phyloP scores from a whole-genome alignment of 2,113 vertebrate genomes.

The Cyprinodon variegatus region DNA sequence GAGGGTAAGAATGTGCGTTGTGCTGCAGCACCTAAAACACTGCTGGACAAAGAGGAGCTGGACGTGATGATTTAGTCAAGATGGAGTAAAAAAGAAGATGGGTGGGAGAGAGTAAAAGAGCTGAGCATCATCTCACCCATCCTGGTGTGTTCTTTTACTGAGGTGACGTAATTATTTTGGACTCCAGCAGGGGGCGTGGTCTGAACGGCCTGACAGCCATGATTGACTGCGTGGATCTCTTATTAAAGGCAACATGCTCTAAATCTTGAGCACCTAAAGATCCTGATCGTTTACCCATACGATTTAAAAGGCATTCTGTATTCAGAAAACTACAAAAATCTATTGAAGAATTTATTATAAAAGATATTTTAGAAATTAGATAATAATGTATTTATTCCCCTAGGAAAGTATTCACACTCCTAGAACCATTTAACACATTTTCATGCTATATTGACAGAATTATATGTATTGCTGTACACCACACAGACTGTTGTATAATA shows the following conservation, averaged over 20 bases:
- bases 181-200: slow-evolving; percentile 60
- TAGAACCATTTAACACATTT: too few relatives aligned
- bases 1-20: slow-evolving; percentile 22
- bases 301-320: neutral
- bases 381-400: too few relatives aligned
- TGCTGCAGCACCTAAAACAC: slow-evolving; percentile 20
- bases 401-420: too few relatives aligned
- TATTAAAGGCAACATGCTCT: slow-evolving; percentile 58
- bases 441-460: too few relatives aligned
- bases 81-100: neutral
- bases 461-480: too few relatives aligned
- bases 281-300: neutral
- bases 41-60: slow-evolving; percentile 69
- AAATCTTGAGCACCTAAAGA: neutral
- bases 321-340: too few relatives aligned
- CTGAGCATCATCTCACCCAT: slow-evolving; percentile 45
- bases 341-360: too few relatives aligned
- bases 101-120: slow-evolving; percentile 22
- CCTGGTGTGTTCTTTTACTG: slow-evolving; percentile 38
- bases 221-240: slow-evolving; percentile 45
- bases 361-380: too few relatives aligned
- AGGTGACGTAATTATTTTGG: slow-evolving; percentile 70
- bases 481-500: too few relatives aligned
- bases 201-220: slow-evolving; percentile 20
- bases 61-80: slow-evolving; percentile 54